phyloP scores from a whole-genome alignment of 2,113 vertebrate genomes.

The Caracal caracal region DNA sequence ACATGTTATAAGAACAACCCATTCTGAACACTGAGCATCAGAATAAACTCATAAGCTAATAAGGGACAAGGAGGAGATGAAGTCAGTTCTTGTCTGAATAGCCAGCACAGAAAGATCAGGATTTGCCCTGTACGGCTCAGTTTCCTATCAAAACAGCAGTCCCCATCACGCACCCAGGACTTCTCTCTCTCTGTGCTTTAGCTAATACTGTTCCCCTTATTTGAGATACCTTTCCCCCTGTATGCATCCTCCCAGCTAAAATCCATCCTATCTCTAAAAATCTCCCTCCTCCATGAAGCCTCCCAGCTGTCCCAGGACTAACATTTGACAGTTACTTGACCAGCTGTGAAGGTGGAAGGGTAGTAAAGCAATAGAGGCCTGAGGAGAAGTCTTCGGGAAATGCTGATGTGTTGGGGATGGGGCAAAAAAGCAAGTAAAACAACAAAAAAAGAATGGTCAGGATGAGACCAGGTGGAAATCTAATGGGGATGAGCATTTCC shows the following conservation, averaged over 20 bases:
- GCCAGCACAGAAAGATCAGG: neutral
- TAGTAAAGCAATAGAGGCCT: neutral
- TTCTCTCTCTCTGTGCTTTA: neutral
- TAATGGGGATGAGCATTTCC: neutral
- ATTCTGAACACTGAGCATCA: neutral
- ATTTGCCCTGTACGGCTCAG: neutral
- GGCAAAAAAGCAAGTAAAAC: neutral
- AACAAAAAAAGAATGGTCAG: neutral
- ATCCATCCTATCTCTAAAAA: neutral
- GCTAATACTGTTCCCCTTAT: neutral
- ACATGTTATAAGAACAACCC: neutral
- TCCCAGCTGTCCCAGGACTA: neutral
- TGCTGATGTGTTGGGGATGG: neutral
- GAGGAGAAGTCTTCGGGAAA: neutral
- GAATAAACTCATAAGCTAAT: neutral
- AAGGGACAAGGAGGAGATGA: neutral
- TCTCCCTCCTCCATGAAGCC: neutral
- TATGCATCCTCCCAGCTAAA: neutral
- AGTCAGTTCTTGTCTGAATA: neutral
- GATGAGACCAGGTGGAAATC: neutral
- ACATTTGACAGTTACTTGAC: neutral
- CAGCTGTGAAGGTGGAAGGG: neutral
- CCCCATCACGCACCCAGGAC: fast-evolving
- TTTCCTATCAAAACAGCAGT: neutral
- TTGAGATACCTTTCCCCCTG: neutral